Evolutionary conservation across 30 jellyfish, hydroid and myxozoan species (phyloP), one percentile per base, ranked within the genome.

Genomic region (Hydractinia echinata): DNA sequence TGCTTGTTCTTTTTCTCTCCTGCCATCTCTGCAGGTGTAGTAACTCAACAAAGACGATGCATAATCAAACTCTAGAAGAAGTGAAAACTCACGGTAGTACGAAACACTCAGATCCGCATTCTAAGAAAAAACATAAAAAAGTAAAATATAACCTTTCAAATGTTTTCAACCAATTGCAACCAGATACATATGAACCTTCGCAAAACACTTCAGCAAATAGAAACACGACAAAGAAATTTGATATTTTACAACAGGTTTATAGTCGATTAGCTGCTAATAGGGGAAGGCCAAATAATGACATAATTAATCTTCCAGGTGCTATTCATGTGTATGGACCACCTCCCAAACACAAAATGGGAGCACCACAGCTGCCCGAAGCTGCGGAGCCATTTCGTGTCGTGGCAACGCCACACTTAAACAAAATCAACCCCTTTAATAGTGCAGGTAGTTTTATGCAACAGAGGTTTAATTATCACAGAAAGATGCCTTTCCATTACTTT

Each of bases 251-350:
- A 30, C 87, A 74, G 44, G 82, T 69, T n/a, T 53, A 72, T 55
- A 87, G 83, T 50, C 79, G 67, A 18, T 53, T 82, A 11, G 79
- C 88, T 4, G 94, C 76, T 30, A 87, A 82, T 49, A 81, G 70
- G 4, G 62, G 94, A 4, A 87, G 90, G 2, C 77, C 76, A 7
- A 81, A 61, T 13, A 72, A 87, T 15, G 77, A 84, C 20, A 87
- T 86, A 15, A 93, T 93, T 54, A 93, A 87, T 53, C 89, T 93
- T 13, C 99, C 99, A 8, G 99, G 99, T 14, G 95, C 95, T 84
- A 83, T 93, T 8, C 87, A 93, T 80, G 96, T 93, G 9, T 93
- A 83, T 58, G 99, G 99, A 4, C 96, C 96, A 1, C 96, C 99
- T 60, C 99, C 99, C 5, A 91, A 86, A 67, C 55, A 50, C 52